phyloP scores from a whole-genome alignment of 2,797 vertebrate species.

The Melopsittacus undulatus region DNA sequence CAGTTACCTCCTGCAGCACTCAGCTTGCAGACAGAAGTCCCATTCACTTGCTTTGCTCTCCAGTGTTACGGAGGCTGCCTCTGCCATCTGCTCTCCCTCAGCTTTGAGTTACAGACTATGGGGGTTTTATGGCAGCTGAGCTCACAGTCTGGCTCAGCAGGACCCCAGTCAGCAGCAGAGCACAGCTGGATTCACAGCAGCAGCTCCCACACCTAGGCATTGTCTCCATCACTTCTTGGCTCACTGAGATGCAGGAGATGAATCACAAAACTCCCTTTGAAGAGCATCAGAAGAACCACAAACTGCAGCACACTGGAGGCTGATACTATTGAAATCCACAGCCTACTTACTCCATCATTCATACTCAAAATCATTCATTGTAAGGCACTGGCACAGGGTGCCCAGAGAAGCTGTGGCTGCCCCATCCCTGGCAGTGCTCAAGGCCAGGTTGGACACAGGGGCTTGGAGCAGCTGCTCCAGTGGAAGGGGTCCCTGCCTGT shows the following conservation, averaged over 20 bases:
- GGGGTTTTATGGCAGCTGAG: not conserved
- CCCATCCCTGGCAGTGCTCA: not conserved
- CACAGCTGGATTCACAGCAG: not conserved
- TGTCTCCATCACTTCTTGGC: not conserved
- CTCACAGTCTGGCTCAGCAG: not conserved
- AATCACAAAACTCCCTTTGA: not conserved
- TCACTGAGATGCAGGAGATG: not conserved
- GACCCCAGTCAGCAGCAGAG: not conserved
- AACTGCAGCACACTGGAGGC: rapidly evolving
- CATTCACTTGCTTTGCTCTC: rapidly evolving
- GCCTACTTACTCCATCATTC: not conserved
- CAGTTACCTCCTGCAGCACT: not conserved
- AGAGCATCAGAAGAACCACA: not conserved
- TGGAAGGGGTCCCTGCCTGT: not conserved
- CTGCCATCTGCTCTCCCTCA: not conserved
- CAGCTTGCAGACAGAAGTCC: not conserved
- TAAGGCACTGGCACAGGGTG: not conserved
- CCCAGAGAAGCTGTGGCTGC: too few species aligned
- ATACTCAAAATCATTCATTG: not conserved
- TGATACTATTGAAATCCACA: not conserved
- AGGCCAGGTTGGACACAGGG: too few species aligned
- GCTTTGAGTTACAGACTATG: rapidly evolving
- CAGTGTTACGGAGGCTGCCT: rapidly evolving
- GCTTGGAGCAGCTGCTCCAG: not conserved
- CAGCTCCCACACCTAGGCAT: not conserved